Percentiles rank a stretch among this genome's conserved stretches.
Evolutionary conservation across 1,140 invertebrate genomes (phyloP).

Genomic region (Rhopalosiphum maidis): DNA sequence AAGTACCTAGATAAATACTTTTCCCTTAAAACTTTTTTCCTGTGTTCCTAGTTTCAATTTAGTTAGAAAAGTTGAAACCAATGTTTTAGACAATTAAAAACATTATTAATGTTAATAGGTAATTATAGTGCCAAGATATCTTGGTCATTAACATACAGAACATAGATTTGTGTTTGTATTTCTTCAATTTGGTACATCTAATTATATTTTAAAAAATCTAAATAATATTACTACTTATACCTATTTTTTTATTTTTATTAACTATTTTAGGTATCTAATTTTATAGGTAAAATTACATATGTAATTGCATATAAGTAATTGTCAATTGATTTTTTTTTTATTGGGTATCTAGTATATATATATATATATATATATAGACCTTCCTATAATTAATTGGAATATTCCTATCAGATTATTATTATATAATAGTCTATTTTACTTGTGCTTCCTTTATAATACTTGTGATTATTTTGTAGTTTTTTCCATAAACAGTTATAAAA

Average conservation of each 20-base stretch:
- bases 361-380: too few species aligned
- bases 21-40: not conserved
- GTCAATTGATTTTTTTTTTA: too few species aligned
- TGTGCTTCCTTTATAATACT: not conserved
- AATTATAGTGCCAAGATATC: not conserved
- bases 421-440: not conserved
- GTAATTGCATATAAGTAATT: too few species aligned
- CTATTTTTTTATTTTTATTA: too few species aligned
- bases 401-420: not conserved
- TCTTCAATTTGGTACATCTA: not conserved
- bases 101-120: not conserved
- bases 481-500: too few species aligned
- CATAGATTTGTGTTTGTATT: not conserved
- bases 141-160: not conserved
- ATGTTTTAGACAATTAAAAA: not conserved
- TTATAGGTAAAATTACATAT: too few species aligned
- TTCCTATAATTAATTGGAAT: not conserved
- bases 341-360: too few species aligned
- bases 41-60: not conserved
- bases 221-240: too few species aligned
- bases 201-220: not conserved
- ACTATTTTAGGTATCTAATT: too few species aligned
- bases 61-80: not conserved
- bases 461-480: not conserved
- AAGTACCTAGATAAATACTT: not conserved